phyloP scores from a whole-genome alignment of 2,113 vertebrate species.

The Emberiza fucata region DNA sequence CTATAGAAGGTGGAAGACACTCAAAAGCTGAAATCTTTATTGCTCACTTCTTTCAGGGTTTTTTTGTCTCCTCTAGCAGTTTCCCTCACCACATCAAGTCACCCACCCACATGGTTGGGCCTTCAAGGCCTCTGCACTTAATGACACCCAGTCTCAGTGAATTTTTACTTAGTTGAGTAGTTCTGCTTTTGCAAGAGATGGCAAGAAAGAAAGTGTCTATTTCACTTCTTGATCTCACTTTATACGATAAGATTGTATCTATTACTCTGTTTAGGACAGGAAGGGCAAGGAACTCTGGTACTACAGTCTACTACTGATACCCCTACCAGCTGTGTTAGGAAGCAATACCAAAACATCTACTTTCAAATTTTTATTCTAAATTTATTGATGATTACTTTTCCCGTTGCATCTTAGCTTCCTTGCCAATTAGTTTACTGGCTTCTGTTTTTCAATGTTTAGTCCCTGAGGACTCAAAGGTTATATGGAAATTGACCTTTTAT shows the following conservation, averaged over 20 bases:
- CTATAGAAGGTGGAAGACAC: background rate
- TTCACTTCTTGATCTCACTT: background rate
- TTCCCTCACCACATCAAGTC: background rate
- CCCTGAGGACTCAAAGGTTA: background rate
- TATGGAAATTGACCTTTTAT: background rate
- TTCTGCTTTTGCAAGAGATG: background rate
- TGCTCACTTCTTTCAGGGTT: background rate
- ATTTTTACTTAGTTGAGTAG: background rate
- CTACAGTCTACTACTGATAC: background rate
- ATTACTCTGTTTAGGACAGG: background rate
- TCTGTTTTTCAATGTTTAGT: background rate
- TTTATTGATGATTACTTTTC: background rate
- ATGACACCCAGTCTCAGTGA: background rate
- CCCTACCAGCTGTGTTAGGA: background rate
- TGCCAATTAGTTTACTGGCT: background rate
- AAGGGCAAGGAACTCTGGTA: background rate
- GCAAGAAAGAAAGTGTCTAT: background rate
- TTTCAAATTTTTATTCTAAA: background rate
- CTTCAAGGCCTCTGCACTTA: background rate
- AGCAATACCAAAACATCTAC: background rate
- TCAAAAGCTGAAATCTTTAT: background rate
- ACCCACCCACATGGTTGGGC: fast-evolving
- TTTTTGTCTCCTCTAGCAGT: background rate
- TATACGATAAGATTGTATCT: background rate
- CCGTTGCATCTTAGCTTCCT: background rate